Percentiles rank a stretch among this genome's conserved stretches.
Conservation (phyloP, 1,140 invertebrate species). For the Triops cancriformis region DNA sequence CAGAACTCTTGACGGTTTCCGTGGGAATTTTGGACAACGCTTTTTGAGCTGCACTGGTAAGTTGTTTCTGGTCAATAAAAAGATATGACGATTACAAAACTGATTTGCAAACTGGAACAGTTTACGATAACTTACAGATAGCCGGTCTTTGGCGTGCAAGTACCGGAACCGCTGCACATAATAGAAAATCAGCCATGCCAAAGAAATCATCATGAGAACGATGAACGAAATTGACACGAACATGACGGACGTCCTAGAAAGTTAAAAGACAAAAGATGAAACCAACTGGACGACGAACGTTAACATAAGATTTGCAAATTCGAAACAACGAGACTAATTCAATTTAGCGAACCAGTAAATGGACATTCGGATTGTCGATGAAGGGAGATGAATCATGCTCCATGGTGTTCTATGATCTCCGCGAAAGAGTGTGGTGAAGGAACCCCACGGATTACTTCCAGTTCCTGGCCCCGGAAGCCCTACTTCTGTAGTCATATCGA, state of each 20-base stretch:
- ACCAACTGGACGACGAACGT: neutral
- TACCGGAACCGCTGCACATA: constrained; percentile 87
- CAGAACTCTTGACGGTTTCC: constrained; percentile 68
- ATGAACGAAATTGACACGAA: constrained; percentile 93
- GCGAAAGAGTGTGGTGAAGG: neutral
- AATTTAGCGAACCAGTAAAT: constrained; percentile 24
- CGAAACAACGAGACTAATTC: neutral
- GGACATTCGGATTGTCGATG: constrained; percentile 22
- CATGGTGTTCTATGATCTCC: neutral
- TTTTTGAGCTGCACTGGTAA: constrained; percentile 82
- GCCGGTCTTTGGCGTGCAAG: constrained; percentile 77
- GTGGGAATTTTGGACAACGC: constrained; percentile 82
- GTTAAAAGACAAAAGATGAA: constrained; percentile 31
- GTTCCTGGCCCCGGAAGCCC: neutral
- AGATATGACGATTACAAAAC: constrained; percentile 21
- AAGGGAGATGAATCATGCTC: constrained; percentile 18
- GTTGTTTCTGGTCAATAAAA: constrained; percentile 56
- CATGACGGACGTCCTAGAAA: constrained; percentile 70
- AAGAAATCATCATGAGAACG: constrained; percentile 83
- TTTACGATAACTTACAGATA: constrained; percentile 54
- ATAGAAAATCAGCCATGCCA: constrained; percentile 90
- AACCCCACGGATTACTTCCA: neutral
- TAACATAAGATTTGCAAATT: constrained; percentile 11
- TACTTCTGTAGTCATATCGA: neutral
- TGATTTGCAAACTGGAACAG: neutral